phyloP scores from a whole-genome alignment of 1,140 invertebrate species.

The Zaprionus taronus region DNA sequence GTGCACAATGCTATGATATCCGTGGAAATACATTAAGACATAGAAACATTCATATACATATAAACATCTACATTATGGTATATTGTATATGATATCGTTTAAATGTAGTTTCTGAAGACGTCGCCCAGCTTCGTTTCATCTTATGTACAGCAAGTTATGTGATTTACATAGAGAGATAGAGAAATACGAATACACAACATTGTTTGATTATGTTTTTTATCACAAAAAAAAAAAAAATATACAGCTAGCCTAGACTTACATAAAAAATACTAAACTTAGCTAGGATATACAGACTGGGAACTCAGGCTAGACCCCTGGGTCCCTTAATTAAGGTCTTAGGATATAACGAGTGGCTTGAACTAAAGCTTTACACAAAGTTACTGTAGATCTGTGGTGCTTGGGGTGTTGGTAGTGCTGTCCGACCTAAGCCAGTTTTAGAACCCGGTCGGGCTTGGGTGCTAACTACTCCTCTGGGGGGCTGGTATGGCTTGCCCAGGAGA shows the following conservation, averaged over 20 bases:
- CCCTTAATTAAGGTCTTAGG: not conserved
- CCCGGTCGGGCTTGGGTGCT: not conserved
- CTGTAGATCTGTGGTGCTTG: not conserved
- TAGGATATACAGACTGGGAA: not conserved
- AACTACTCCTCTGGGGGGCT: slow-evolving; percentile 51
- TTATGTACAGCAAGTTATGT: not conserved
- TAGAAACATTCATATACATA: not conserved
- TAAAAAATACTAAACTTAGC: slow-evolving; percentile 1
- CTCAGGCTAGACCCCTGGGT: not conserved
- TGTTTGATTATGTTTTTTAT: not conserved
- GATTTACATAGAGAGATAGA: not conserved
- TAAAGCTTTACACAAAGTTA: slow-evolving; percentile 22
- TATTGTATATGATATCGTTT: not conserved
- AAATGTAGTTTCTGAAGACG: no score
- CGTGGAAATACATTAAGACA: not conserved
- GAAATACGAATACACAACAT: not conserved
- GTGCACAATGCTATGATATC: not conserved
- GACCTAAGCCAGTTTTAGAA: slow-evolving; percentile 9
- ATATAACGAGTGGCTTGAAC: not conserved
- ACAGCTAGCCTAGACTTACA: slow-evolving; percentile 13
- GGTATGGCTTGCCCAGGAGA: slow-evolving; percentile 44
- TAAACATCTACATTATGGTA: not conserved
- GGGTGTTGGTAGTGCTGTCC: not conserved
- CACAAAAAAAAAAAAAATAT: slow-evolving; percentile 2
- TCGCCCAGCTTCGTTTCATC: not conserved